phyloP scores from a whole-genome alignment of 2,888 invertebrate genomes.

The Volucella zonaria region DNA sequence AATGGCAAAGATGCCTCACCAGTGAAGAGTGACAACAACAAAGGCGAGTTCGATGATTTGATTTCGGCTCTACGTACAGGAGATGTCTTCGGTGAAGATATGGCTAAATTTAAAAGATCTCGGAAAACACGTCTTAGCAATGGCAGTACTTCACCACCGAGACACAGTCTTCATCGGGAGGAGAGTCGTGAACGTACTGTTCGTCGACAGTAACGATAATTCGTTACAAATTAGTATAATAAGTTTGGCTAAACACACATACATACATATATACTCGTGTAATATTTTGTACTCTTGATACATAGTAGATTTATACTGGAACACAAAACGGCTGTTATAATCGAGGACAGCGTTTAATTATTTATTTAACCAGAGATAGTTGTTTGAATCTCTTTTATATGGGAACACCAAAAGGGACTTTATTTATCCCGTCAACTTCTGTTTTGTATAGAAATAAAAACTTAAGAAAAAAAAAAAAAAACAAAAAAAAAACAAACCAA shows the following conservation, averaged over 20 bases:
- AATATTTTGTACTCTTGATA: slow-evolving; percentile 67
- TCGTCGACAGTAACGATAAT: slow-evolving; percentile 80
- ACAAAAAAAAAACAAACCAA: no score
- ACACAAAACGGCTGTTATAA: slow-evolving; percentile 39
- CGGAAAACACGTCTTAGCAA: slow-evolving; percentile 86
- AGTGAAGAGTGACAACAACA: slow-evolving; percentile 83
- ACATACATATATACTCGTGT: slow-evolving; percentile 48
- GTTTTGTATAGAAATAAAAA: slow-evolving; percentile 32
- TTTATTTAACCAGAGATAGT: slow-evolving; percentile 54
- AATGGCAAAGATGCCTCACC: slow-evolving; percentile 78
- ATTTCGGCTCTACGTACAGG: slow-evolving; percentile 97
- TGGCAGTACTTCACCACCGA: slow-evolving; percentile 85
- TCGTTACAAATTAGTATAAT: slow-evolving; percentile 35
- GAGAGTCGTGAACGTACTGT: slow-evolving; percentile 87
- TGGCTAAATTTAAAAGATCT: slow-evolving; percentile 94
- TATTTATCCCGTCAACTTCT: slow-evolving; percentile 13
- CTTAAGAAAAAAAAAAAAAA: not conserved
- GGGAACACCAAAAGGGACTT: slow-evolving; percentile 57
- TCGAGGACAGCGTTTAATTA: slow-evolving; percentile 40
- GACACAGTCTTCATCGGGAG: slow-evolving; percentile 86
- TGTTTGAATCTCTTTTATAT: slow-evolving; percentile 45
- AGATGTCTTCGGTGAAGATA: slow-evolving; percentile 97
- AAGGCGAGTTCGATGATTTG: slow-evolving; percentile 97
- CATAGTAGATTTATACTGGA: slow-evolving; percentile 34
- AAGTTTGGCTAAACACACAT: slow-evolving; percentile 43